Evolutionary conservation across 2,797 vertebrate species (phyloP).

Genomic region (Hirundo rustica): DNA sequence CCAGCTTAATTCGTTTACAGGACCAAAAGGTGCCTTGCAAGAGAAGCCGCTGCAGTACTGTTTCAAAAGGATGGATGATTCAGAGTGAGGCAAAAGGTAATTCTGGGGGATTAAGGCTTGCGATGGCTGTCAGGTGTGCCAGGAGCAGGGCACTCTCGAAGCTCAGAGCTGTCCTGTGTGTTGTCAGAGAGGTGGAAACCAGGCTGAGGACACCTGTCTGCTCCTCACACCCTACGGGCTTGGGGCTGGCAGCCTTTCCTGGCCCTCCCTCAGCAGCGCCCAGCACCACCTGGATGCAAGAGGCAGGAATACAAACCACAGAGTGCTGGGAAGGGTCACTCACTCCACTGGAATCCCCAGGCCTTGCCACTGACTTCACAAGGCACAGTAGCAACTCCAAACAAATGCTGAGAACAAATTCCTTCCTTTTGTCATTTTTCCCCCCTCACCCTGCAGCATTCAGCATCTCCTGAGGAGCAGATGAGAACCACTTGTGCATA

Average conservation of each 20-base stretch:
- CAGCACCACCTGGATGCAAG: background rate
- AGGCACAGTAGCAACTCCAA: background rate
- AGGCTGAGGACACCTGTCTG: background rate
- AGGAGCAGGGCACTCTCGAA: background rate
- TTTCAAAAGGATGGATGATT: background rate
- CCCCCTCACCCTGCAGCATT: rapidly evolving
- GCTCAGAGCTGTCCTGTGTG: background rate
- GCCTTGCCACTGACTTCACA: background rate
- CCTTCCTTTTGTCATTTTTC: background rate
- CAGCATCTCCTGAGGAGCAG: background rate
- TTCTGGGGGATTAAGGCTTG: background rate
- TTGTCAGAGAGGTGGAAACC: background rate
- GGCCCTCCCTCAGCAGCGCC: rapidly evolving
- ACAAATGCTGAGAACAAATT: background rate
- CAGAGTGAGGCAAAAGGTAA: background rate
- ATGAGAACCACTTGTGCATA: background rate
- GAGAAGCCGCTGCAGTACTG: background rate
- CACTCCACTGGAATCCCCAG: background rate
- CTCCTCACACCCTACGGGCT: rapidly evolving
- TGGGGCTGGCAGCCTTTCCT: background rate
- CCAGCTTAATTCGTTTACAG: background rate
- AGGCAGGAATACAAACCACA: background rate
- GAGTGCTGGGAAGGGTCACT: background rate
- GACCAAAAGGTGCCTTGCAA: background rate
- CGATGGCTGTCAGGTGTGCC: background rate